Percentiles rank a stretch among this genome's conserved stretches.
Conservation (phyloP, 2,888 invertebrate species). For the Pandemis heparana region DNA sequence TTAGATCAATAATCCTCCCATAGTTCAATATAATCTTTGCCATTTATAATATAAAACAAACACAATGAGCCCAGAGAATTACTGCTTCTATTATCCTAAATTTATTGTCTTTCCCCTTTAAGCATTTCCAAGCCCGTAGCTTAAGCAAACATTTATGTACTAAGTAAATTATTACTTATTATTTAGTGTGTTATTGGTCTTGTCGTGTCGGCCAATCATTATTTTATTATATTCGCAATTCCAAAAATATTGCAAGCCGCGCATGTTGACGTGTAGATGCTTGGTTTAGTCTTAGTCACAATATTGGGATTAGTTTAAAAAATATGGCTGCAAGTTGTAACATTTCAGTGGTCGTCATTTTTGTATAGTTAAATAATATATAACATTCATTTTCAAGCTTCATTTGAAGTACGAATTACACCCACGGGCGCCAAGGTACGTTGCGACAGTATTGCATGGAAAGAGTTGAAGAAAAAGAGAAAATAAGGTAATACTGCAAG, state of each 20-base stretch:
- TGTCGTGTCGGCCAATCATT: not conserved
- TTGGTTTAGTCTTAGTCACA: constrained; percentile 21
- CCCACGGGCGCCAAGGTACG: not conserved
- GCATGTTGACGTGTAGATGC: constrained; percentile 1
- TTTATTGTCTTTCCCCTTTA: not conserved
- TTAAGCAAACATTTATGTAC: not conserved
- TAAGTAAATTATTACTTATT: not conserved
- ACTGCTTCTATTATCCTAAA: not conserved
- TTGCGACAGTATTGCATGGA: not conserved
- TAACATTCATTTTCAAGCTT: not conserved
- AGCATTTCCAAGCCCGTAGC: constrained; percentile 1
- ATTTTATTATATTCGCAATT: not conserved
- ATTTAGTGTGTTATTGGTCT: not conserved
- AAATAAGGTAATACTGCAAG: not conserved
- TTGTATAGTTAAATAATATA: not conserved
- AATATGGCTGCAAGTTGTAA: constrained; percentile 41
- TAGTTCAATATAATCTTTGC: too few relatives aligned
- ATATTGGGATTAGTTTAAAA: constrained; percentile 74
- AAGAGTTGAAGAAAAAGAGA: not conserved
- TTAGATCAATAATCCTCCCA: not conserved
- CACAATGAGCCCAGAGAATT: not conserved
- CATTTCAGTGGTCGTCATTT: not conserved
- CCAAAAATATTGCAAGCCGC: not conserved
- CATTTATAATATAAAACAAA: not conserved
- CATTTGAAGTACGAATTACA: not conserved